Conservation (phyloP, 2,888 invertebrate genomes). For the Tyria jacobaeae region DNA sequence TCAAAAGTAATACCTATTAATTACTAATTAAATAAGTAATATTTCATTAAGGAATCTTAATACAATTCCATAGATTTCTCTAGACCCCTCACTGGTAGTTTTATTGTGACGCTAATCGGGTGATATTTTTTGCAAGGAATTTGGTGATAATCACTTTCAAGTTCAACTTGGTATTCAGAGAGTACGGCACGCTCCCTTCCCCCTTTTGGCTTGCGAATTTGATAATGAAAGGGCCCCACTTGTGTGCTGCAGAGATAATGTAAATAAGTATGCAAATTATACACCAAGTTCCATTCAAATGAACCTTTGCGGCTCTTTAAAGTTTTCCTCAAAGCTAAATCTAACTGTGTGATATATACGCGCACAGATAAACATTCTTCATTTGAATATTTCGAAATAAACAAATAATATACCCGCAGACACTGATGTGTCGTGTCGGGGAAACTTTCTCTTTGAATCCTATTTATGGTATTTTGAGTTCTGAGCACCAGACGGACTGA, state of each 20-base stretch:
- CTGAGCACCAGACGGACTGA: slow-evolving; percentile 51
- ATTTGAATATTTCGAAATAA: slow-evolving; percentile 73
- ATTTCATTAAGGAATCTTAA: neutral
- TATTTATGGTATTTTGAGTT: slow-evolving; percentile 66
- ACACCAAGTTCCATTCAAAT: slow-evolving; percentile 83
- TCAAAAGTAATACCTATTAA: neutral
- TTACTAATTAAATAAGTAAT: neutral
- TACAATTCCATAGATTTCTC: slow-evolving; percentile 35
- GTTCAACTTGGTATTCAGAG: slow-evolving; percentile 80
- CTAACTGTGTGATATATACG: slow-evolving; percentile 63
- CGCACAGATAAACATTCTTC: slow-evolving; percentile 52
- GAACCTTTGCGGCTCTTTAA: slow-evolving; percentile 82
- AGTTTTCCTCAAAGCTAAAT: slow-evolving; percentile 77
- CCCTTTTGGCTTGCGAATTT: slow-evolving; percentile 82
- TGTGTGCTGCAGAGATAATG: slow-evolving; percentile 86
- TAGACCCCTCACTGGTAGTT: slow-evolving; percentile 49
- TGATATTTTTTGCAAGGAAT: slow-evolving; percentile 75
- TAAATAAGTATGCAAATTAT: slow-evolving; percentile 86
- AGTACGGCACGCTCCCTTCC: slow-evolving; percentile 56
- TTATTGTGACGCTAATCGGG: slow-evolving; percentile 72
- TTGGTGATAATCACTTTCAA: slow-evolving; percentile 80
- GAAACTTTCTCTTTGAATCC: slow-evolving; percentile 66
- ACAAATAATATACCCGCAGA: slow-evolving; percentile 73
- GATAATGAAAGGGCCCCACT: slow-evolving; percentile 85
- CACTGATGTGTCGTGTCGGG: slow-evolving; percentile 64